phyloP scores from a whole-genome alignment of 2,888 invertebrate genomes.

The Athripsodes cinereus region DNA sequence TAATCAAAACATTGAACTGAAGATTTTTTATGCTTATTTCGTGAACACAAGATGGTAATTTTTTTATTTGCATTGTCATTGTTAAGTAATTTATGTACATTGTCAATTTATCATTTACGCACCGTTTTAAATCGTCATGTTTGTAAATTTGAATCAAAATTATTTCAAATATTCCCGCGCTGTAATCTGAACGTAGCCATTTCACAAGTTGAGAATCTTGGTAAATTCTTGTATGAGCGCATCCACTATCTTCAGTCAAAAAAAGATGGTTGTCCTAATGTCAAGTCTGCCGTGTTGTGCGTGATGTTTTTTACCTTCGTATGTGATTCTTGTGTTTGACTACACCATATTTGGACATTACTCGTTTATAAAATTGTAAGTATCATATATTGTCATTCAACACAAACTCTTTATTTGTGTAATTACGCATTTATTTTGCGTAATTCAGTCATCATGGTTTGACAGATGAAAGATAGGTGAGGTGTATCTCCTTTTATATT shows the following conservation, averaged over 20 bases:
- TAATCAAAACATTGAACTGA: too few species aligned
- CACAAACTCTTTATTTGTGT: not conserved
- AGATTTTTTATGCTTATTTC: too few species aligned
- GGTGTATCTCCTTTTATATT: slow-evolving; percentile 18
- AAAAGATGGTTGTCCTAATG: slow-evolving; percentile 20
- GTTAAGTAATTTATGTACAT: too few species aligned
- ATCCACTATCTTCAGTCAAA: slow-evolving; percentile 12
- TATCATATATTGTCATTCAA: slow-evolving; percentile 12
- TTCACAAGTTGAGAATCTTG: not conserved
- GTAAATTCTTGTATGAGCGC: slow-evolving; percentile 12
- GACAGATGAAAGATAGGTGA: slow-evolving; percentile 19
- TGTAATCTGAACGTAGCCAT: slow-evolving; percentile 9
- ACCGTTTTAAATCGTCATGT: too few species aligned
- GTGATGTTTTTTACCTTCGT: slow-evolving; percentile 19
- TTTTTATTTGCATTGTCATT: too few species aligned
- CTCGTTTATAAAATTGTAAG: slow-evolving; percentile 3
- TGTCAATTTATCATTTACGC: too few species aligned
- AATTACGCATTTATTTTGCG: not conserved
- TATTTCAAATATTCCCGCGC: not conserved
- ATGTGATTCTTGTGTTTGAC: not conserved
- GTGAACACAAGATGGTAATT: too few species aligned
- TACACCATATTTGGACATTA: not conserved
- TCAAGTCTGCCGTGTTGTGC: slow-evolving; percentile 12
- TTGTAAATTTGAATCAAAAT: too few species aligned
- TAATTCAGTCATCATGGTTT: slow-evolving; percentile 1